phyloP scores from a whole-genome alignment of 2,113 vertebrate genomes.

The Mustelus asterias region DNA sequence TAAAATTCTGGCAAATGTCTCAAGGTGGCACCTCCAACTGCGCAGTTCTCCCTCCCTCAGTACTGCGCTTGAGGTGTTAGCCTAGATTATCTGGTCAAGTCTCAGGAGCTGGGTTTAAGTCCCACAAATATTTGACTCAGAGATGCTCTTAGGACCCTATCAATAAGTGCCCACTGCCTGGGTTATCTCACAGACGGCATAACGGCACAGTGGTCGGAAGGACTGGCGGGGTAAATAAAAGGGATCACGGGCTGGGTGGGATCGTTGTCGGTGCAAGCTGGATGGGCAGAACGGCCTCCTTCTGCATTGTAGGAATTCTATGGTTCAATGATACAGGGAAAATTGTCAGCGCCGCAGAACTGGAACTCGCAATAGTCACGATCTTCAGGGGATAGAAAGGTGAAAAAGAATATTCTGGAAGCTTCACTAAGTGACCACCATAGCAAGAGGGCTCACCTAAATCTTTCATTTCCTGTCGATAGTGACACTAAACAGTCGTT shows the following conservation, averaged over 20 bases:
- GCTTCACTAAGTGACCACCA: neutral
- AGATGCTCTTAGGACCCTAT: neutral
- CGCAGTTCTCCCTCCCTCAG: neutral
- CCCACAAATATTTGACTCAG: neutral
- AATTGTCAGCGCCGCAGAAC: neutral
- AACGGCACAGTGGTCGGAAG: too few relatives aligned
- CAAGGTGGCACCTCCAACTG: neutral
- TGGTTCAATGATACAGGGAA: neutral
- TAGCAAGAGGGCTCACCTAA: neutral
- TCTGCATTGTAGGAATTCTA: too few relatives aligned
- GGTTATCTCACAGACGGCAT: neutral
- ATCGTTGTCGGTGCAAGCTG: too few relatives aligned
- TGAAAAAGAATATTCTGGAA: neutral
- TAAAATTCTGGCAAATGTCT: neutral
- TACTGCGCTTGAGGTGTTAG: neutral
- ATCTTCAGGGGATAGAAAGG: neutral
- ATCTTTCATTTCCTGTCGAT: neutral
- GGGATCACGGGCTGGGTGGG: too few relatives aligned
- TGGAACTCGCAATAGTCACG: neutral
- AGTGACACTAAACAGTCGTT: neutral
- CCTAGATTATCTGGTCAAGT: neutral
- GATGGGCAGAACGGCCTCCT: too few relatives aligned
- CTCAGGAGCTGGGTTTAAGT: neutral
- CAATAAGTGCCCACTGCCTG: neutral
- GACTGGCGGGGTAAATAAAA: too few relatives aligned